Conservation (phyloP, 2,113 vertebrate species). For the Pontoporia blainvillei region DNA sequence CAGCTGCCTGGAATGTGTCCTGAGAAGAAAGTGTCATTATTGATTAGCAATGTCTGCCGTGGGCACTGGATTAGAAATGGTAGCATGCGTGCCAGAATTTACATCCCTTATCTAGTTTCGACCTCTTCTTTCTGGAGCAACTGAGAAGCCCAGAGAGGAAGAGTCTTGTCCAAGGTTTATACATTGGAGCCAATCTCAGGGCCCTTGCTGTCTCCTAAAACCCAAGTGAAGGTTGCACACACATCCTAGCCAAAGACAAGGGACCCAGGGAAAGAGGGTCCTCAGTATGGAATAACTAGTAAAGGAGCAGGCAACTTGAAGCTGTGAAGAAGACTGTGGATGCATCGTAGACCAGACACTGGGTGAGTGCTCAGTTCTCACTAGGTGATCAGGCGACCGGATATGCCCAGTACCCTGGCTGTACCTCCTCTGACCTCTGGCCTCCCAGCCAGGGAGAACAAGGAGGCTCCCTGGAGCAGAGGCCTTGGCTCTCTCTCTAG, state of each 20-base stretch:
- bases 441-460: neutral
- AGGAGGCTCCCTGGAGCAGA: neutral
- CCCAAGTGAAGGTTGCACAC: neutral
- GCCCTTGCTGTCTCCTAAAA: neutral
- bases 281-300: neutral
- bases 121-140: neutral
- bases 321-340: neutral
- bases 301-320: neutral
- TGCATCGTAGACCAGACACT: rapidly evolving
- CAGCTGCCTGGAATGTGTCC: neutral
- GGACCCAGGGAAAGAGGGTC: neutral
- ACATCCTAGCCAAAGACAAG: neutral
- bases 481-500: neutral
- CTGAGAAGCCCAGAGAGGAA: neutral
- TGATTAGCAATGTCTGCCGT: slow-evolving; percentile 55
- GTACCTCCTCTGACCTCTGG: neutral
- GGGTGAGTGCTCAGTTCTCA: neutral
- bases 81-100: neutral
- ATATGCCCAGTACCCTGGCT: neutral
- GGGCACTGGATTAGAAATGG: neutral
- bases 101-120: neutral
- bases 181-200: neutral
- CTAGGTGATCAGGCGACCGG: neutral
- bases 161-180: neutral
- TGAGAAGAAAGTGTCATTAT: neutral